Percentiles rank a stretch among this genome's conserved stretches.
Conservation (phyloP, 23 tunicate species). For the Ascidia mentula region DNA sequence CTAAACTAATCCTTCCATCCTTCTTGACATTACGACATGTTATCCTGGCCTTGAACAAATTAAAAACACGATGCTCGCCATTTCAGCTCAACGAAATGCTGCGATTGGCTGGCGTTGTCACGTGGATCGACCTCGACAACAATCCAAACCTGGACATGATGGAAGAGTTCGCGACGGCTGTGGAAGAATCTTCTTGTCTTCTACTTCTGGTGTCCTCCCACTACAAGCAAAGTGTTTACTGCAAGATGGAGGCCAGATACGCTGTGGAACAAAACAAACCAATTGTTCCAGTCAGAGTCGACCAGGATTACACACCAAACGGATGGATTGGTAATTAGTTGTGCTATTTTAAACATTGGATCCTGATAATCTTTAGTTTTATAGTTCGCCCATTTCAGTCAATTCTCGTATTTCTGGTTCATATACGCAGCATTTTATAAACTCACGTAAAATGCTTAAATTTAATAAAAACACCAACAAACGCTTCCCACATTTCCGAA, state of each 20-base stretch:
- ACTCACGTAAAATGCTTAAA: too few species aligned
- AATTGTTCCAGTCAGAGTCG: neutral
- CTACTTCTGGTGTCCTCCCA: neutral
- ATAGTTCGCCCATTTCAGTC: too few species aligned
- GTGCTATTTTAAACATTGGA: too few species aligned
- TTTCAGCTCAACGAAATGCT: neutral
- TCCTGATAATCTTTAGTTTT: too few species aligned
- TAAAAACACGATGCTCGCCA: too few species aligned
- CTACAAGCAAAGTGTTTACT: constrained; percentile 2
- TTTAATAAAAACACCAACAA: too few species aligned
- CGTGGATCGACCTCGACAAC: neutral
- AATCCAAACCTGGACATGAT: neutral
- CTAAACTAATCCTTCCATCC: too few species aligned
- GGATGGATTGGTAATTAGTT: constrained; percentile 1
- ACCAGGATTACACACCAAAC: neutral
- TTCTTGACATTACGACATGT: too few species aligned
- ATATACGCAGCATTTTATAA: too few species aligned
- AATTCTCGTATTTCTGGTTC: too few species aligned
- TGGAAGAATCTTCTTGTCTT: neutral
- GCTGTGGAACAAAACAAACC: neutral
- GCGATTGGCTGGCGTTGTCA: neutral
- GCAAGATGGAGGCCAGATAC: neutral
- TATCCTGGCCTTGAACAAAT: too few species aligned
- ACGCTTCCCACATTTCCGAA: too few species aligned
- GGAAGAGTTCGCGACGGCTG: neutral